phyloP scores from a whole-genome alignment of 2,113 vertebrate genomes.

The Platysteira castanea region DNA sequence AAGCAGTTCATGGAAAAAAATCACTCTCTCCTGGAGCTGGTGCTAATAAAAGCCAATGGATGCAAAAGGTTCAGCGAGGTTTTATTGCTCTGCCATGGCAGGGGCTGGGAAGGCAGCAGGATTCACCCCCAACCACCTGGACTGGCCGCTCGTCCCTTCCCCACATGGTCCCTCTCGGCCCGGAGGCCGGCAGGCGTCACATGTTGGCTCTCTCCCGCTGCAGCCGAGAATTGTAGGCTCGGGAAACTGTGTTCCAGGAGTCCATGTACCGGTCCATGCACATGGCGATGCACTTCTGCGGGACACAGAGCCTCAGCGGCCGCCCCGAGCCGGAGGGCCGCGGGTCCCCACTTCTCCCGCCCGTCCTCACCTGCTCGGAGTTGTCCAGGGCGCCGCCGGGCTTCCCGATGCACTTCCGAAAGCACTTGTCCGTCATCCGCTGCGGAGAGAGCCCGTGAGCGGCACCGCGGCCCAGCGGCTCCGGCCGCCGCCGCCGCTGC shows the following conservation, averaged over 20 bases:
- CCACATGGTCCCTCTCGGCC: not conserved
- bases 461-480: conserved; percentile 30
- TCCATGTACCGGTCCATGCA: conserved; percentile 99
- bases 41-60: conserved; percentile 23
- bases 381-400: conserved; percentile 92
- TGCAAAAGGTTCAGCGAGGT: conserved; percentile 17
- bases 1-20: not conserved
- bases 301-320: not conserved
- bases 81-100: conserved; percentile 46
- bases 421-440: conserved; percentile 99
- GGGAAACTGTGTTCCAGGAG: conserved; percentile 93
- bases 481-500: not conserved
- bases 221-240: conserved; percentile 91
- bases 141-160: not conserved
- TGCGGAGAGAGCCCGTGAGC: conserved; percentile 43
- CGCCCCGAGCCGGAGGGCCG: not conserved
- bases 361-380: conserved; percentile 87
- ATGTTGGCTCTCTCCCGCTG: conserved; percentile 92
- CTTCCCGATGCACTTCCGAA: conserved; percentile 97
- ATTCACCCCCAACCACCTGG: not conserved
- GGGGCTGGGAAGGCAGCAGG: not conserved
- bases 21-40: not conserved
- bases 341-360: not conserved
- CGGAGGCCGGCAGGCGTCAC: conserved; percentile 34
- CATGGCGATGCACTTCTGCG: conserved; percentile 97